phyloP scores from a whole-genome alignment of 2,113 vertebrate genomes.

The Pavo muticus region DNA sequence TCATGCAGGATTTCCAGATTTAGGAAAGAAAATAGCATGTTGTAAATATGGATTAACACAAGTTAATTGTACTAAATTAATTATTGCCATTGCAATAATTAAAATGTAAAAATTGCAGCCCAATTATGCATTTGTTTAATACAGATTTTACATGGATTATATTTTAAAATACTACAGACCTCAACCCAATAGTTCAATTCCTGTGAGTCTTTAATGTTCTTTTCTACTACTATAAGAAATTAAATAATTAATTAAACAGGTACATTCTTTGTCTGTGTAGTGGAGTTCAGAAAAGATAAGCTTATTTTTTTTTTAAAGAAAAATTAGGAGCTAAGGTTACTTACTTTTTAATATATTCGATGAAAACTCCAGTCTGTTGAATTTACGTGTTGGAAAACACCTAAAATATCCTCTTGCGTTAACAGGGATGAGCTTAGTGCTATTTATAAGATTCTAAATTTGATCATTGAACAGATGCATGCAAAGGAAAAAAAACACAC shows the following conservation, averaged over 20 bases:
- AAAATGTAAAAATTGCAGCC: too few species aligned
- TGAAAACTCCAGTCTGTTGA: conserved; percentile 46
- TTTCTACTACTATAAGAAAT: neutral
- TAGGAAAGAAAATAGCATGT: neutral
- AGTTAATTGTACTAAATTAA: too few species aligned
- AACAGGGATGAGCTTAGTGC: conserved; percentile 59
- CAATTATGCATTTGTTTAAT: neutral
- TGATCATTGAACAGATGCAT: conserved; percentile 75
- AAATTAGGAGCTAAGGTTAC: conserved; percentile 33
- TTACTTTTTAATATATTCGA: conserved; percentile 67
- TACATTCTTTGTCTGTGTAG: neutral
- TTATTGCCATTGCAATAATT: too few species aligned
- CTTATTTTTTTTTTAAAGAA: conserved; percentile 6
- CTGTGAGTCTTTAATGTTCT: neutral
- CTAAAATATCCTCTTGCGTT: conserved; percentile 57
- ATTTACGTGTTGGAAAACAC: conserved; percentile 31
- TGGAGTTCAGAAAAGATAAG: neutral
- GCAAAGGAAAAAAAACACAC: neutral
- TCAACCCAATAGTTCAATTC: neutral
- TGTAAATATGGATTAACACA: neutral
- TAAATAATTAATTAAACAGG: neutral
- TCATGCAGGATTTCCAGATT: conserved; percentile 35
- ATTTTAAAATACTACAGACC: conserved; percentile 9
- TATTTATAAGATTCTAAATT: conserved; percentile 81
- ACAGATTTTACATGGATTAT: neutral